Evolutionary conservation across 37 sponge, comb jelly and placozoan genomes (phyloP).

Genomic region (Haliclona indistincta): DNA sequence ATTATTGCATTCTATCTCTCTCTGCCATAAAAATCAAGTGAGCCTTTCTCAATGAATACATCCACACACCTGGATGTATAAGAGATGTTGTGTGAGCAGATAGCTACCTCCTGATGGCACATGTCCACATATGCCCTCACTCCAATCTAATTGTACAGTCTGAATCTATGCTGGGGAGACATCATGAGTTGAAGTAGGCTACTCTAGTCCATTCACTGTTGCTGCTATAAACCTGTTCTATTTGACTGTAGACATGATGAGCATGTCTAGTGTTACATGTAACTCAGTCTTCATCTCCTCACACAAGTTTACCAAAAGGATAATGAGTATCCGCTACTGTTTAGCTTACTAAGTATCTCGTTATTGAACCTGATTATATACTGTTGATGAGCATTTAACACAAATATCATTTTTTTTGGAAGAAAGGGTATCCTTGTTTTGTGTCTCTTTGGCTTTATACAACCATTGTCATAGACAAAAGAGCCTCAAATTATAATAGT

Average conservation of each 20-base stretch:
- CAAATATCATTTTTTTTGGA: no score
- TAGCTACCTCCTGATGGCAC: slow-evolving; percentile 12
- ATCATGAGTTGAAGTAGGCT: slow-evolving; percentile 16
- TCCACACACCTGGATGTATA: slow-evolving; percentile 62
- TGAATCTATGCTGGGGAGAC: no score
- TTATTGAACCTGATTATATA: no score
- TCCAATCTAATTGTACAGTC: no score
- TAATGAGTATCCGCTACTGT: neutral
- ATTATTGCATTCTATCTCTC: neutral
- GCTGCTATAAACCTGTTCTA: neutral
- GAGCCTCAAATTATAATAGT: no score
- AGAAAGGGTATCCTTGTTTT: no score
- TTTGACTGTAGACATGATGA: slow-evolving; percentile 21
- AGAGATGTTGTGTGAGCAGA: slow-evolving; percentile 13
- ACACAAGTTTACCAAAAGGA: neutral
- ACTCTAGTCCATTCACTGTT: slow-evolving; percentile 2
- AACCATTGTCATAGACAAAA: no score
- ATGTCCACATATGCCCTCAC: slow-evolving; percentile 3
- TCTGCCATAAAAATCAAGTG: no score
- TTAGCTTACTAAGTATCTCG: no score
- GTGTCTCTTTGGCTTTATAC: no score
- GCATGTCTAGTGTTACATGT: neutral
- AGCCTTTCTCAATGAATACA: slow-evolving; percentile 38
- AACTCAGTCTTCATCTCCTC: neutral
- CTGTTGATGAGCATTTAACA: no score